These are phyloP conservation scores for Dryomyza anilis DNA, from an alignment of 2,888 invertebrate genomes.

Conservation along the genomic window DNA sequence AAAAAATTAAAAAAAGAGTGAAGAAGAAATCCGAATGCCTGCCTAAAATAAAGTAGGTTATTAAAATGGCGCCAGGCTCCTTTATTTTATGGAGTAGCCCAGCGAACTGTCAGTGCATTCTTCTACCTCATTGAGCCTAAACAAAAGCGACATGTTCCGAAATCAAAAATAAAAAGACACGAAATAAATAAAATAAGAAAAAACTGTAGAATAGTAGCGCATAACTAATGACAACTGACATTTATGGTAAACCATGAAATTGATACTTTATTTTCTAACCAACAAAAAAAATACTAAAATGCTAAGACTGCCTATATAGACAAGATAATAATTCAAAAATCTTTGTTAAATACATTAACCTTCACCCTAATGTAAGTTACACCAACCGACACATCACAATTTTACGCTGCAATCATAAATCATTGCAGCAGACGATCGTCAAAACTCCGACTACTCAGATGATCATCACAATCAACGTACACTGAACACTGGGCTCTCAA, in stretches of 20 bases:
- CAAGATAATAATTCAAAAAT: neutral
- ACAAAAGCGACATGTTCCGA: slow-evolving; percentile 20
- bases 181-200: too few relatives aligned
- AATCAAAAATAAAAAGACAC: too few relatives aligned
- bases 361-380: slow-evolving; percentile 3
- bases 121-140: slow-evolving; percentile 3
- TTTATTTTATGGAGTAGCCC: neutral
- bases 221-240: slow-evolving; percentile 2
- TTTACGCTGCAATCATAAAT: slow-evolving; percentile 3
- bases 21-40: too few relatives aligned
- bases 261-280: too few relatives aligned
- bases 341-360: neutral
- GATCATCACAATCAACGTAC: neutral
- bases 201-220: neutral
- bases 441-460: neutral
- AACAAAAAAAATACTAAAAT: neutral
- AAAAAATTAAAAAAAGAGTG: too few relatives aligned
- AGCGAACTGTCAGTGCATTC: neutral
- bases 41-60: slow-evolving; percentile 24
- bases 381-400: slow-evolving; percentile 1
- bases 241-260: too few relatives aligned
- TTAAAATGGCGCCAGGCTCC: slow-evolving; percentile 7
- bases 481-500: too few relatives aligned
- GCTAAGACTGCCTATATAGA: too few relatives aligned
- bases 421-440: slow-evolving; percentile 7